Evolutionary conservation across 2,113 vertebrate genomes (phyloP).

Genomic region (Ceyx cyanopectus): DNA sequence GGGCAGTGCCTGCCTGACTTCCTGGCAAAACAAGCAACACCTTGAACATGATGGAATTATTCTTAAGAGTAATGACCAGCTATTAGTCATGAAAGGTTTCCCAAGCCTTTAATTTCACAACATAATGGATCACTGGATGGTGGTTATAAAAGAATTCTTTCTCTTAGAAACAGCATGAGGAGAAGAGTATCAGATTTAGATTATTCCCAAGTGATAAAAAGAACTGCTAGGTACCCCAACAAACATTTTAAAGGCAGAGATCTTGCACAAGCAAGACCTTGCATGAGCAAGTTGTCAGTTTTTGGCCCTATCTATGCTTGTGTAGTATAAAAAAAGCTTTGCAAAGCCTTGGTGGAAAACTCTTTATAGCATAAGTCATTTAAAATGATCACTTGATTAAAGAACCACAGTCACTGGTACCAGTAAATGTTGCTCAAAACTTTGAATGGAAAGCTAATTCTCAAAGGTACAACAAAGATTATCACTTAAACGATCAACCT

Average conservation of each 20-base stretch:
- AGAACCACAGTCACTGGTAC: not conserved
- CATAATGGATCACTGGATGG: not conserved
- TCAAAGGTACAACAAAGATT: not conserved
- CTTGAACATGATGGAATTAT: not conserved
- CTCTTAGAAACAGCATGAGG: not conserved
- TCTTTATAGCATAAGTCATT: not conserved
- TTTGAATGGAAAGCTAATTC: not conserved
- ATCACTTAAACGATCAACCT: constrained; percentile 5
- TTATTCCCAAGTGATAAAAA: not conserved
- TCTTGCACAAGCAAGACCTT: not conserved
- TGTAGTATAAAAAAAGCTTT: not conserved
- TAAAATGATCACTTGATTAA: not conserved
- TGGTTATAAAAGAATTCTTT: not conserved
- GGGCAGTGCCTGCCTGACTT: not conserved
- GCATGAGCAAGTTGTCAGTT: not conserved
- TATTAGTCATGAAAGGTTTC: not conserved
- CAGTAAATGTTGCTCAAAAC: constrained; percentile 10
- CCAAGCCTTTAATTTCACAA: not conserved
- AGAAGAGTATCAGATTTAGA: not conserved
- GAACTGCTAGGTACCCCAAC: not conserved
- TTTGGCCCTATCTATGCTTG: not conserved
- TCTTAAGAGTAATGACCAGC: not conserved
- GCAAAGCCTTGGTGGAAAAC: not conserved
- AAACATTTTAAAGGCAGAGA: not conserved
- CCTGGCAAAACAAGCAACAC: not conserved